phyloP scores from a whole-genome alignment of 2,797 vertebrate genomes.

The Sebastolobus alascanus region DNA sequence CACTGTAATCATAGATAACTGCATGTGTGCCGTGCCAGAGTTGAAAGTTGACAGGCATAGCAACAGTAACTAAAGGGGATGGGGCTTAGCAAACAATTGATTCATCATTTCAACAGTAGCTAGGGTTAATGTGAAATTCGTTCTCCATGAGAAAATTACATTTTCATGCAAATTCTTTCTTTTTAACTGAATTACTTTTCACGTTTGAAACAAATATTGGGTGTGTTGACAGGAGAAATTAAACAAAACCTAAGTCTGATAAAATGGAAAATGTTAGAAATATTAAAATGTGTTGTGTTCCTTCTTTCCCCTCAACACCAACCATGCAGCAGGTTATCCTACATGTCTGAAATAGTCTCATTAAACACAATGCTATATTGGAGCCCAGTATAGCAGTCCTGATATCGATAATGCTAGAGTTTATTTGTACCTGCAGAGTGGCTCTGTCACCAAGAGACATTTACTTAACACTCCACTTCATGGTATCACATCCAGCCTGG shows the following conservation, averaged over 20 bases:
- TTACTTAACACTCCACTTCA: slow-evolving; percentile 51
- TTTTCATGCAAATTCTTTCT: not conserved
- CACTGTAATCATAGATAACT: not conserved
- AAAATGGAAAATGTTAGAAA: not conserved
- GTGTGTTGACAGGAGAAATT: not conserved
- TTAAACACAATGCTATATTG: not conserved
- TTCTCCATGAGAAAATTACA: not conserved
- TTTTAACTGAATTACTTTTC: not conserved
- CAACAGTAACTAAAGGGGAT: not conserved
- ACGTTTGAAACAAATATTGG: not conserved
- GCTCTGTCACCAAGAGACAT: not conserved
- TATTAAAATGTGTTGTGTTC: not conserved
- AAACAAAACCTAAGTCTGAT: not conserved
- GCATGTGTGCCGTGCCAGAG: not conserved
- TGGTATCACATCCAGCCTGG: slow-evolving; percentile 79
- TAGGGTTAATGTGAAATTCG: not conserved
- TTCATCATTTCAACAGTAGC: not conserved
- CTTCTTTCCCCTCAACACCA: not conserved
- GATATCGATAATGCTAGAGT: not conserved
- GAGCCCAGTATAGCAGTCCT: not conserved
- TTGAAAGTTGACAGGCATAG: not conserved
- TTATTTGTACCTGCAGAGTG: not conserved
- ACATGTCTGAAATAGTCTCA: not conserved
- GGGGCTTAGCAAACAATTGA: not conserved
- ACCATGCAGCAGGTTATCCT: not conserved